Evolutionary conservation across 2,888 invertebrate species (phyloP), one percentile per base, ranked within the genome.

Genomic region (Poecilus cupreus): DNA sequence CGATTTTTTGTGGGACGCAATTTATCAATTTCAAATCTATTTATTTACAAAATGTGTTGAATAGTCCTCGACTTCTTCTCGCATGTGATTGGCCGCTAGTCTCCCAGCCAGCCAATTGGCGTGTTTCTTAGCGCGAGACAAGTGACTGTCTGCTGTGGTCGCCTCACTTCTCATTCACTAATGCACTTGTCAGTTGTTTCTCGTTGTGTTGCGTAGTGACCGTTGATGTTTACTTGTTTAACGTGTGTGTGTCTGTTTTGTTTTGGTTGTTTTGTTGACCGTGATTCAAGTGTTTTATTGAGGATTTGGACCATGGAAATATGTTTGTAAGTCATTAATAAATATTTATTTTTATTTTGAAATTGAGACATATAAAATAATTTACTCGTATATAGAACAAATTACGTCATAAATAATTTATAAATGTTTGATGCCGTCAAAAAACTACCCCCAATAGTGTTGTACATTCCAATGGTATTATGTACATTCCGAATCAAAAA

Each of bases 291-390:
- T 32, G 51, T 49, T 32, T 72, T 11, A 11, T 24, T 1, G 1
- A 22, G 26, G 16, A 68, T 68, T 37, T 11, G 46, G 39, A 75
- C 26, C 26, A 81, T 81, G 81, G 81, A 81, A 81, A 81, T 75
- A 81, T 81, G 81, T 32, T 81, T 81, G 81, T 81, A 81, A 81
- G 81, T 81, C 57, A 32, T 32, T 32, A 26, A 22, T 54, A n/a
- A 2, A n/a, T 49, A 16, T 54, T 18, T 16, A 5, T 18, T 51
- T 51, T 54, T 26, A 26, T 26, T 26, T 39, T 5, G 3, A 39
- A 39, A 5, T 8, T 39, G 3, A 39, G 10, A 8, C 10, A 26
- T 3, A 26, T 39, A n/a, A 5, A 5, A n/a, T n/a, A n/a, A n/a
- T n/a, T n/a, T n/a, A n/a, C n/a, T n/a, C n/a, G n/a, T n/a, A n/a